Evolutionary conservation across 2,797 vertebrate genomes (phyloP), one percentile per base, ranked within the genome.

Genomic region (Sorex maritimensis): DNA sequence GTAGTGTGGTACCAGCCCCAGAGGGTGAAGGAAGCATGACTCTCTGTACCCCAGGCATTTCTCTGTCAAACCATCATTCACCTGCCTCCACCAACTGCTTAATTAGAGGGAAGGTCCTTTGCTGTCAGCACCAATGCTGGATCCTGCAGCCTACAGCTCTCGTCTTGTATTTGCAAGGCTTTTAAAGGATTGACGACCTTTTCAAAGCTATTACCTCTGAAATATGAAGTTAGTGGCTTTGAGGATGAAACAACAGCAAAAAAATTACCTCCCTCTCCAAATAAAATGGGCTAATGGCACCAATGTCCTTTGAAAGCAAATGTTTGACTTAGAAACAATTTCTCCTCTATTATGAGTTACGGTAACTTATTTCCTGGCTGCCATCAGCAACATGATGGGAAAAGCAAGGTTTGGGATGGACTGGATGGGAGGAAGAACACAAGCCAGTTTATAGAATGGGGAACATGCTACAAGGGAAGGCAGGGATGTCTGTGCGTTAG

Each of bases 271-370:
- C 8, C 30, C 49, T 75, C 44, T 44, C 88, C 63, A 69, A 52
- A 69, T 23, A 63, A 4, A 81, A 14, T 30, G 44, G 38, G 28
- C 67, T 89, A 72, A 58, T 75, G 77, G 82, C 79, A 72, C 82
- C 44, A 83, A 30, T 71, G 46, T 30, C n/a, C 24, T 13, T 90
- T 5, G 15, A 88, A 91, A 92, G 30, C 80, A 72, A 80, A 63
- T 55, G 46, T 72, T 83, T 55, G 72, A 69, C 6, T 79, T 75
- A 58, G 11, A 85, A 41, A 13, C 34, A 73, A 44, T 73, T 90
- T 94, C 67, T 82, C 55, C 17, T 72, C 71, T 85, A 65, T 84
- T 90, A 23, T 73, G 90, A 91, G 17, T 63, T 86, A 26, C 13
- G 74, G 49, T 68, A 72, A 30, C 14, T 52, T 30, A 65, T 61